Evolutionary conservation across 2,888 invertebrate genomes (phyloP).

Genomic region (Drosophila gaucha): DNA sequence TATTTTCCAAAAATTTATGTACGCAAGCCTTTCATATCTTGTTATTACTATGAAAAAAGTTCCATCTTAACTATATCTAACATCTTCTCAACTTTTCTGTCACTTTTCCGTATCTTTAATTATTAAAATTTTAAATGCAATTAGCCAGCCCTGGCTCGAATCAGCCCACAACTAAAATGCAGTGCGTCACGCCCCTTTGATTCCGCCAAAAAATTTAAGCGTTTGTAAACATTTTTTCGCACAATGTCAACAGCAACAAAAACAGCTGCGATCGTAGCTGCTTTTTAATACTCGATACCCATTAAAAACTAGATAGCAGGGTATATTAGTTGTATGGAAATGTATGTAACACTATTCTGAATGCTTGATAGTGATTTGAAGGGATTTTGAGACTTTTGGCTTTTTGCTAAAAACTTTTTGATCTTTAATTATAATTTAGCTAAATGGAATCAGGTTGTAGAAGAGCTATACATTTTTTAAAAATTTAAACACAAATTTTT

Average conservation of each 20-base stretch:
- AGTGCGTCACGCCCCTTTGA: constrained; percentile 29
- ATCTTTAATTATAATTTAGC: no score
- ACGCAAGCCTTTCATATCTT: background rate
- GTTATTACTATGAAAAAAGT: no score
- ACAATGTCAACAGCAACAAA: constrained; percentile 26
- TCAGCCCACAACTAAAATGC: constrained; percentile 26
- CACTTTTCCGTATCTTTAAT: background rate
- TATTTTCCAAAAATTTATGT: background rate
- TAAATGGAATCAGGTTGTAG: no score
- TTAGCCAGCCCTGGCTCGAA: constrained; percentile 17
- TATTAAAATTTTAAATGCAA: background rate
- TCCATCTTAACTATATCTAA: background rate
- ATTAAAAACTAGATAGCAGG: background rate
- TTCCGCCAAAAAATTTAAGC: constrained; percentile 19
- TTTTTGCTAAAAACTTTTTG: no score
- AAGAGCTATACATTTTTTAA: no score
- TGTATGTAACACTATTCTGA: no score
- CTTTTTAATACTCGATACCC: background rate
- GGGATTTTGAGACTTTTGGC: no score
- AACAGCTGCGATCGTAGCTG: no score
- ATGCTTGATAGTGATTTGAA: no score
- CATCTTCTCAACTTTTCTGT: background rate
- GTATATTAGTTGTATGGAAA: background rate
- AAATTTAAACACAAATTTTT: no score
- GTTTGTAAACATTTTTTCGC: constrained; percentile 20